These are phyloP conservation scores for Paralichthys olivaceus DNA, from an alignment of 2,113 vertebrate genomes.

Conservation along the genomic window DNA sequence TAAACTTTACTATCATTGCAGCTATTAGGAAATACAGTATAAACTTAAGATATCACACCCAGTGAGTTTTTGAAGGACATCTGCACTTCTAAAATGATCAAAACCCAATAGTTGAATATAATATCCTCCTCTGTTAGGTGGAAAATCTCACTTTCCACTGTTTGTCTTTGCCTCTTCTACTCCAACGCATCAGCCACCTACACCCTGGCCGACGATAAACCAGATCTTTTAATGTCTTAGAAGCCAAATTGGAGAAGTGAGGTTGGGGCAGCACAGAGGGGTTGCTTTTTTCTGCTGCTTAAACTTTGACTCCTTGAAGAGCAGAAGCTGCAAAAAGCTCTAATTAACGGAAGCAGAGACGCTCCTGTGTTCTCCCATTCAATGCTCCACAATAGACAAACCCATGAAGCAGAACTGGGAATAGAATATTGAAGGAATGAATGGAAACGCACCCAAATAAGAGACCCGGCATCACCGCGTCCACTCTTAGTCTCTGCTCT, in stretches of 20 bases:
- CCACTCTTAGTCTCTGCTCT: slow-evolving; percentile 51
- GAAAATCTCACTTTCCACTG: slow-evolving; percentile 24
- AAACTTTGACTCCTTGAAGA: slow-evolving; percentile 79
- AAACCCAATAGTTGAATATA: not conserved
- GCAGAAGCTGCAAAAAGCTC: slow-evolving; percentile 80
- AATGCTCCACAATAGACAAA: slow-evolving; percentile 82
- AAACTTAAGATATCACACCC: not conserved
- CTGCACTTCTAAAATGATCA: not conserved
- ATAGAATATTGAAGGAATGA: slow-evolving; percentile 82
- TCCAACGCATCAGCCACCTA: too few species aligned
- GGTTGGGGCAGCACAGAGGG: slow-evolving; percentile 58
- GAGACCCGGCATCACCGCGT: slow-evolving; percentile 71
- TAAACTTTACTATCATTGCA: not conserved
- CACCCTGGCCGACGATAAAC: slow-evolving; percentile 35
- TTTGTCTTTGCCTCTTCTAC: slow-evolving; percentile 16
- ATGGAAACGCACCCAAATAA: slow-evolving; percentile 77
- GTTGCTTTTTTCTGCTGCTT: slow-evolving; percentile 43
- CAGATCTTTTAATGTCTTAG: slow-evolving; percentile 69
- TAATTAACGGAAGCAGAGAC: slow-evolving; percentile 87
- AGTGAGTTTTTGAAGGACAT: not conserved
- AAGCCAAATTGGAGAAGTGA: slow-evolving; percentile 60
- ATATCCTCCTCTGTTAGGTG: not conserved
- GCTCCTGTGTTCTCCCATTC: slow-evolving; percentile 84
- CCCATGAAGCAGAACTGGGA: slow-evolving; percentile 86
- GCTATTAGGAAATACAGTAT: not conserved